Evolutionary conservation across 2,888 invertebrate species (phyloP).

Genomic region (Drosophila picticornis): DNA sequence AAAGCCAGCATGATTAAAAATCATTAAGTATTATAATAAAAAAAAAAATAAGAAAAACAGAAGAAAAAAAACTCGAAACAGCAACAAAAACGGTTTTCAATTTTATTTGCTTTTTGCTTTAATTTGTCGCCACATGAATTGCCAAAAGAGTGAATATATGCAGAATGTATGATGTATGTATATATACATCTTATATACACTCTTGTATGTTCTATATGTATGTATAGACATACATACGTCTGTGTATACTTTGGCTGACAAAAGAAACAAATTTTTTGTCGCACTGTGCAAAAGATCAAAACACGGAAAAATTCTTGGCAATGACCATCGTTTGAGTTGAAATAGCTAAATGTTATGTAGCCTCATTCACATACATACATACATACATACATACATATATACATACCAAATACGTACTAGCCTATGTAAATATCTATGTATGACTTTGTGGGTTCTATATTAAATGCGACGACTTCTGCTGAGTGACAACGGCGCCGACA

Average conservation of each 20-base stretch:
- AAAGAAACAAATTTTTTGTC: constrained; percentile 63
- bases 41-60: constrained; percentile 10
- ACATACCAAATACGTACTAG: not conserved
- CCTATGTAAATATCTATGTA: constrained; percentile 24
- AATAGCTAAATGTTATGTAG: constrained; percentile 71
- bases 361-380: constrained; percentile 32
- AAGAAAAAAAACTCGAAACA: constrained; percentile 14
- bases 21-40: constrained; percentile 45
- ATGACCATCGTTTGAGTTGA: constrained; percentile 77
- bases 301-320: constrained; percentile 82
- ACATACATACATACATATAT: not conserved
- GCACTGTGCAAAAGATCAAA: constrained; percentile 74
- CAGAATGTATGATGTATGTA: constrained; percentile 2
- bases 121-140: constrained; percentile 79
- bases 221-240: constrained; percentile 11
- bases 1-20: constrained; percentile 50
- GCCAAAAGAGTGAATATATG: constrained; percentile 59
- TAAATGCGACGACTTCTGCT: constrained; percentile 59
- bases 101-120: constrained; percentile 57
- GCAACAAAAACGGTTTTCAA: constrained; percentile 31
- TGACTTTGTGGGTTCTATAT: constrained; percentile 21
- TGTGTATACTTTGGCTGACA: constrained; percentile 43
- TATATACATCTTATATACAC: constrained; percentile 13
- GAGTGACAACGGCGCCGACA: constrained; percentile 75
- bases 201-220: constrained; percentile 2